Evolutionary conservation across 2,113 vertebrate species (phyloP).

Genomic region (Micromys minutus): DNA sequence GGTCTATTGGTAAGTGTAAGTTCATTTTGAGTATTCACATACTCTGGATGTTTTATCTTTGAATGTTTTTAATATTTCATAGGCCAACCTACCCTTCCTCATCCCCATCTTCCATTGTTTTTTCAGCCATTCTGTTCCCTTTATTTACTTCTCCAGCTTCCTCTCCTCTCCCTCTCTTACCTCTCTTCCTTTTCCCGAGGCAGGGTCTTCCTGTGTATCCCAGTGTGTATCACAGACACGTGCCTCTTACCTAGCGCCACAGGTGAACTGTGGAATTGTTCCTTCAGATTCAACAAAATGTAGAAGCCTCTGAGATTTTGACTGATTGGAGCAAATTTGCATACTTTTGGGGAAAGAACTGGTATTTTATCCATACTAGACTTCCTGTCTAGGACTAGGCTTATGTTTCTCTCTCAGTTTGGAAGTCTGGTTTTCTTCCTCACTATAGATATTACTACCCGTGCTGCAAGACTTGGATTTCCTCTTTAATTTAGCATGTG

Average conservation of each 20-base stretch:
- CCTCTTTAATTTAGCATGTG: background rate
- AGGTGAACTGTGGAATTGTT: background rate
- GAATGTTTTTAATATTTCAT: background rate
- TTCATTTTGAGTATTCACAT: background rate
- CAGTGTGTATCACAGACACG: background rate
- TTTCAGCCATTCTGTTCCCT: background rate
- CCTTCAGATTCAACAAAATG: background rate
- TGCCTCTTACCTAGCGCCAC: background rate
- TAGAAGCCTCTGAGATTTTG: background rate
- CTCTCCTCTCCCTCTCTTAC: background rate
- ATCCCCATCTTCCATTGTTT: background rate
- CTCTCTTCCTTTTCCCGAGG: background rate
- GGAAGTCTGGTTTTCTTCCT: conserved; percentile 42
- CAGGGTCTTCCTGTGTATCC: background rate
- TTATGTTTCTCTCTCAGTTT: conserved; percentile 39
- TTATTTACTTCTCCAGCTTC: background rate
- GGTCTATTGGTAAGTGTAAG: background rate
- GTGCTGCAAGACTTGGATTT: background rate
- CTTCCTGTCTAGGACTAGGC: background rate
- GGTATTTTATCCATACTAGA: background rate
- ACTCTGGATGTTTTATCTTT: background rate
- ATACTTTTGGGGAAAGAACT: conserved; percentile 2
- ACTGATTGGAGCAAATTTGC: background rate
- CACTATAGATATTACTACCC: background rate
- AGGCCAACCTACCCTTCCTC: background rate